A percentile compares a stretch with the other conserved stretches of the same genome.
These are phyloP conservation scores for Cygnus buccinator DNA, from an alignment of 2,113 vertebrate species.

Conservation along the genomic window DNA sequence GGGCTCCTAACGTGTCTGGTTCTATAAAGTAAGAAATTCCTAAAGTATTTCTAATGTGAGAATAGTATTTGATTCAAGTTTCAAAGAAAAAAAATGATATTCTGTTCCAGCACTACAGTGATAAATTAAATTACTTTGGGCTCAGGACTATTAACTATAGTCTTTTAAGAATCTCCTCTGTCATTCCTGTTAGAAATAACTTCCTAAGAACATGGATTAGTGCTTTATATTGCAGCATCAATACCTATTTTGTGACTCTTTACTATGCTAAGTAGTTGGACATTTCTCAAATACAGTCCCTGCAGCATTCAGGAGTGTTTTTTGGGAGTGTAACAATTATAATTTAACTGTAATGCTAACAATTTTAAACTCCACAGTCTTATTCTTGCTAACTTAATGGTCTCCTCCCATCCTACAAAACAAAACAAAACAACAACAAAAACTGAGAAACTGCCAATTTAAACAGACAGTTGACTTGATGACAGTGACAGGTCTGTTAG, in stretches of 20 bases:
- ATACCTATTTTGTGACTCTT: neutral
- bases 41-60: neutral
- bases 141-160: accelerated
- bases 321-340: neutral
- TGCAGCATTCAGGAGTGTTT: neutral
- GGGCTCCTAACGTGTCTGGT: neutral
- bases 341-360: neutral
- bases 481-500: neutral
- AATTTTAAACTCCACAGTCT: neutral
- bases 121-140: neutral
- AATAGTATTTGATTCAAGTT: neutral
- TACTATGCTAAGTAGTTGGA: neutral
- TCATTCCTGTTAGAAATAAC: neutral
- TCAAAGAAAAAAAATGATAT: neutral
- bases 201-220: neutral
- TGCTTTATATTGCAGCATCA: neutral
- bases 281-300: neutral
- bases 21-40: neutral
- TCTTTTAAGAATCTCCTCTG: neutral
- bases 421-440: neutral
- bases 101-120: neutral
- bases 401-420: neutral
- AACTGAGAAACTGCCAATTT: neutral
- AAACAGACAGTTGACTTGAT: neutral
- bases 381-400: neutral